phyloP scores from a whole-genome alignment of 2,888 invertebrate genomes.

The Oscheius onirici region DNA sequence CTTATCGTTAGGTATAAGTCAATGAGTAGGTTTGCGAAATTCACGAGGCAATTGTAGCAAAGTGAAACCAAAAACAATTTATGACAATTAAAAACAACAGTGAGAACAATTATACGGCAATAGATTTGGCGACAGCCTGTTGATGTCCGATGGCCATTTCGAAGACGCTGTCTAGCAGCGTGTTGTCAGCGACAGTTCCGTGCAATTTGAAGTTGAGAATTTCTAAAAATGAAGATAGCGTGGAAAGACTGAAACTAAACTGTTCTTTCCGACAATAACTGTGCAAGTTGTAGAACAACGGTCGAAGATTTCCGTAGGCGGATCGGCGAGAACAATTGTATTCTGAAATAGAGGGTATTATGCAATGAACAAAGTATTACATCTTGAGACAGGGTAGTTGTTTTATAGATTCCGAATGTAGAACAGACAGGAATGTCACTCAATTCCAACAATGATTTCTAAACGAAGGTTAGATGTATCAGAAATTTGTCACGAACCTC shows the following conservation, averaged over 20 bases:
- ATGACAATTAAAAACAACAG: neutral
- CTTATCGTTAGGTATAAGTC: too few species aligned
- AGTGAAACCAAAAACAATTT: neutral
- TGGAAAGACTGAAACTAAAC: too few species aligned
- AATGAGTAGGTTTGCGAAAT: too few species aligned
- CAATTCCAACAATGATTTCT: slow-evolving; percentile 17
- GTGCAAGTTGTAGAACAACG: slow-evolving; percentile 16
- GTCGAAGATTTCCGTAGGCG: slow-evolving; percentile 10
- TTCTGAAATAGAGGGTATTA: slow-evolving; percentile 1
- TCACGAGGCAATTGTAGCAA: neutral
- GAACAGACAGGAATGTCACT: slow-evolving; percentile 25
- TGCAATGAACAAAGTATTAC: neutral
- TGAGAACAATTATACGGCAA: neutral
- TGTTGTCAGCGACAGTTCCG: neutral
- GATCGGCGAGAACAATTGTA: slow-evolving; percentile 21
- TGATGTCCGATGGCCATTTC: slow-evolving; percentile 16
- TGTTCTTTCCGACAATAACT: slow-evolving; percentile 25
- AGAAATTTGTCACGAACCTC: slow-evolving; percentile 4
- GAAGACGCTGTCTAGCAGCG: neutral
- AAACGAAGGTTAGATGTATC: neutral
- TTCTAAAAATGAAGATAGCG: neutral
- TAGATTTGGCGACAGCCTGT: neutral
- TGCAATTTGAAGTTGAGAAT: slow-evolving; percentile 6
- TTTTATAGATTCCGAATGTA: slow-evolving; percentile 22
- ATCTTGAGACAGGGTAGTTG: slow-evolving; percentile 1